Evolutionary conservation across 2,888 invertebrate genomes (phyloP).

Genomic region (Drosophila villosipedis): DNA sequence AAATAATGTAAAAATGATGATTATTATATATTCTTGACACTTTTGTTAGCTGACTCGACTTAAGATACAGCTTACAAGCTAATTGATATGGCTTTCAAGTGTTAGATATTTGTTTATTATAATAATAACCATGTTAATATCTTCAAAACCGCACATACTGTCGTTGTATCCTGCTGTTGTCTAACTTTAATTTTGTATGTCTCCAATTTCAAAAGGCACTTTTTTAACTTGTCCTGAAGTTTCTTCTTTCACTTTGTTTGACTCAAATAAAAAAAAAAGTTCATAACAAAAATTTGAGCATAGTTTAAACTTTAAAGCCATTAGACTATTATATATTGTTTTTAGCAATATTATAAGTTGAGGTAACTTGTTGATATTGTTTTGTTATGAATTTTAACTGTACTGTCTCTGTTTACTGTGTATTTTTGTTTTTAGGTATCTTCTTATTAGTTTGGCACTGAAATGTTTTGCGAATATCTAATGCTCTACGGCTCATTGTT

Average conservation of each 20-base stretch:
- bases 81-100: slow-evolving; percentile 74
- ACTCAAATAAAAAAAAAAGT: slow-evolving; percentile 28
- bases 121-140: slow-evolving; percentile 24
- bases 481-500: slow-evolving; percentile 18
- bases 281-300: slow-evolving; percentile 49
- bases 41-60: slow-evolving; percentile 50
- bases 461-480: slow-evolving; percentile 50
- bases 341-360: slow-evolving; percentile 67
- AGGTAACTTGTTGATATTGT: slow-evolving; percentile 75
- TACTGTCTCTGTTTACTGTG: slow-evolving; percentile 22
- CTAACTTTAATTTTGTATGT: slow-evolving; percentile 6
- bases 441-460: slow-evolving; percentile 54
- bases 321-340: slow-evolving; percentile 48
- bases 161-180: slow-evolving; percentile 10
- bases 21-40: slow-evolving; percentile 32
- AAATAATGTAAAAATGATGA: slow-evolving; percentile 4
- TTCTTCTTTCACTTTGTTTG: slow-evolving; percentile 29
- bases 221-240: slow-evolving; percentile 36
- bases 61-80: slow-evolving; percentile 54
- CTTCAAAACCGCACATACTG: slow-evolving; percentile 21
- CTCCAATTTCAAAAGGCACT: slow-evolving; percentile 56
- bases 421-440: slow-evolving; percentile 25
- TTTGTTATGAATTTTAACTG: slow-evolving; percentile 29
- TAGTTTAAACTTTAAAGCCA: slow-evolving; percentile 47
- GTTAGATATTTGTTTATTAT: slow-evolving; percentile 30